Base-by-base conservation (phyloP, 2,888 invertebrate species). In the Autographa gamma region DNA sequence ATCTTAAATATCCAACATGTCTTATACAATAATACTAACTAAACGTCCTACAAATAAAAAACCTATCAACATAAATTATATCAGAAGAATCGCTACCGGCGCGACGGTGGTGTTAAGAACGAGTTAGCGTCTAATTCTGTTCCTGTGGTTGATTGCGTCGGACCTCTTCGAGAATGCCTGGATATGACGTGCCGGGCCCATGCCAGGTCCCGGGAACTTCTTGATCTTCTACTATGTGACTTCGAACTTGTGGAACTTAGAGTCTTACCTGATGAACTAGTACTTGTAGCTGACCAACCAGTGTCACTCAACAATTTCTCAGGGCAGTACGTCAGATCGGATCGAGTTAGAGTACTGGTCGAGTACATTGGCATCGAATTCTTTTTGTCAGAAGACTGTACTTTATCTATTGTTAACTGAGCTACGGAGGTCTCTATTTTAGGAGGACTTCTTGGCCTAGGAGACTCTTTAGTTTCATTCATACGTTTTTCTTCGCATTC, bases 131-230 rank as follows among this genome's bases (percentile, higher is more conserved):
- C 90, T 11, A 90, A 58, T 61, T 92, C 92, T 0, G 90, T 92
- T 16, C 83, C 86, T 1, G 89, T 89, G 1, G 86, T 84, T 8
- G 90, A 86, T 60, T 65, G 70, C n/a, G 18, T 13, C 9, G 18
- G n/a, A 43, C 48, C 58, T 65, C 78, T 75, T 8, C 73, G 71
- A 14, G 79, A 77, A 18, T 77, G 76, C 58, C 87, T 89, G 2
- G 91, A 87, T 32, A 90, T 80, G 1, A 93, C 91, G 13, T 91
- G 89, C 2, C 89, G 87, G 1, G 93, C 92, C 93, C 94, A 93
- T 9, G 91, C 89, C 54, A 93, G 71, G 82, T 93, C 90, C 1
- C 92, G 88, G 1, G 91, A 89, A 63, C 85, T 85, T 25, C 86
- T 84, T 2, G 90, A 87, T 64, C 81, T 82, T 2, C 86, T 83